phyloP scores from a whole-genome alignment of 2,113 vertebrate genomes.

The Myiopsitta monachus region DNA sequence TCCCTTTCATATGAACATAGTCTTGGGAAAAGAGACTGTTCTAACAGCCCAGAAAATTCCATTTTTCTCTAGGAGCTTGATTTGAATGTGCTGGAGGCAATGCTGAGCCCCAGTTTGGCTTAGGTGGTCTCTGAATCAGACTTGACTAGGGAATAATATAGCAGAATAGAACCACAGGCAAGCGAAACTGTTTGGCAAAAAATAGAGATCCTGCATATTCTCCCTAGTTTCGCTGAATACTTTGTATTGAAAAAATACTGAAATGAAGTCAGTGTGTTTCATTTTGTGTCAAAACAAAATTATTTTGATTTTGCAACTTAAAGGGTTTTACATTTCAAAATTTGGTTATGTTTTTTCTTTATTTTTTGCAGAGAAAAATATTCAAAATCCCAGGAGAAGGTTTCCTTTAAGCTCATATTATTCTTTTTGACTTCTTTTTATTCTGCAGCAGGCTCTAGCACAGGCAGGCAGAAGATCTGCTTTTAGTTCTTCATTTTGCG shows the following conservation, averaged over 20 bases:
- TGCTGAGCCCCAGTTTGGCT: background rate
- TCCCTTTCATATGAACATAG: background rate
- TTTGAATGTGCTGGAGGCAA: background rate
- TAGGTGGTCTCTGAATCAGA: slow-evolving; percentile 1
- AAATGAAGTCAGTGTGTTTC: background rate
- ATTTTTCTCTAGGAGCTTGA: background rate
- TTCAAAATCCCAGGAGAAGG: background rate
- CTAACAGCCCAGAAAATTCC: background rate
- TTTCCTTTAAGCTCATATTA: background rate
- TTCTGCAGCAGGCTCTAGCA: background rate
- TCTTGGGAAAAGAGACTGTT: background rate
- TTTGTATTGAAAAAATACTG: background rate
- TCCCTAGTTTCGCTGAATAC: background rate
- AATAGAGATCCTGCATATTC: background rate
- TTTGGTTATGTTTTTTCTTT: background rate
- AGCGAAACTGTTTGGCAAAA: background rate
- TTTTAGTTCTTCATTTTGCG: slow-evolving; percentile 6
- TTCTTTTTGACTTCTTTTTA: background rate
- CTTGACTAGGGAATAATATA: background rate
- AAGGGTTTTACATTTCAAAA: background rate
- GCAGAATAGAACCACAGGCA: slow-evolving; percentile 6
- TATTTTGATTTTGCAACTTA: background rate
- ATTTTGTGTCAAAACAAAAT: slow-evolving; percentile 2
- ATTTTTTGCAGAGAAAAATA: background rate
- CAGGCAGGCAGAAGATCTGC: slow-evolving; percentile 8